Percentiles rank a stretch among this genome's conserved stretches.
Evolutionary conservation across 2,113 vertebrate species (phyloP).

Genomic region (Cynoglossus semilaevis): DNA sequence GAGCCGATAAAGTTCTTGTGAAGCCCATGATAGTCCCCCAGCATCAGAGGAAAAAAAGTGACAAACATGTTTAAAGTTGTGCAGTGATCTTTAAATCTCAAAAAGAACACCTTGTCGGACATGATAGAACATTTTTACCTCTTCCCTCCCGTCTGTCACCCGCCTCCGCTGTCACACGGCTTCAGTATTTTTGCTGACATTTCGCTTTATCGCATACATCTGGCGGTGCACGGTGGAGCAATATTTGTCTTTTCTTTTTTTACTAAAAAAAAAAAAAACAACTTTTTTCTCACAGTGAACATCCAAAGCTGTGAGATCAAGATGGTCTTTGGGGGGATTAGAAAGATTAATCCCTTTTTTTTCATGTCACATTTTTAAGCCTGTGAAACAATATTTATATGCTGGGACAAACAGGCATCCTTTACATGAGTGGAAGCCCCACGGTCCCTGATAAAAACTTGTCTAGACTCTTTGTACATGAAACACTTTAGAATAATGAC

Average conservation of each 20-base stretch:
- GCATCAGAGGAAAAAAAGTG: slow-evolving; percentile 91
- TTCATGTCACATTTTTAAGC: slow-evolving; percentile 64
- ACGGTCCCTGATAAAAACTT: slow-evolving; percentile 48
- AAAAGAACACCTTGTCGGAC: slow-evolving; percentile 99
- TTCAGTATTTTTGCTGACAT: slow-evolving; percentile 99
- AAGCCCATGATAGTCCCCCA: slow-evolving; percentile 94
- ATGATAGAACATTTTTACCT: slow-evolving; percentile 99
- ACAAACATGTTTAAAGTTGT: slow-evolving; percentile 99
- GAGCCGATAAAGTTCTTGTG: slow-evolving; percentile 98
- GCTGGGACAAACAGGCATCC: slow-evolving; percentile 37
- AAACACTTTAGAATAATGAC: slow-evolving; percentile 29
- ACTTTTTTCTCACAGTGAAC: slow-evolving; percentile 68
- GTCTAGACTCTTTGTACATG: slow-evolving; percentile 28
- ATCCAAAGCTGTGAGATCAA: slow-evolving; percentile 71
- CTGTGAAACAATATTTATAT: slow-evolving; percentile 76
- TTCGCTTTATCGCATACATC: slow-evolving; percentile 97
- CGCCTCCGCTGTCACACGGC: slow-evolving; percentile 89
- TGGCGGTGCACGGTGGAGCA: slow-evolving; percentile 84
- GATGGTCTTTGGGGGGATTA: slow-evolving; percentile 76
- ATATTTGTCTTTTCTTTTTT: slow-evolving; percentile 76
- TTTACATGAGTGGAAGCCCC: slow-evolving; percentile 32
- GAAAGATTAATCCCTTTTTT: slow-evolving; percentile 67
- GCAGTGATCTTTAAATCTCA: slow-evolving; percentile 99
- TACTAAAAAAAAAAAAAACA: slow-evolving; percentile 42
- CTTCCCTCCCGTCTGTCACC: slow-evolving; percentile 95